Evolutionary conservation across 2,888 invertebrate species (phyloP).

Genomic region (Timandra comae): DNA sequence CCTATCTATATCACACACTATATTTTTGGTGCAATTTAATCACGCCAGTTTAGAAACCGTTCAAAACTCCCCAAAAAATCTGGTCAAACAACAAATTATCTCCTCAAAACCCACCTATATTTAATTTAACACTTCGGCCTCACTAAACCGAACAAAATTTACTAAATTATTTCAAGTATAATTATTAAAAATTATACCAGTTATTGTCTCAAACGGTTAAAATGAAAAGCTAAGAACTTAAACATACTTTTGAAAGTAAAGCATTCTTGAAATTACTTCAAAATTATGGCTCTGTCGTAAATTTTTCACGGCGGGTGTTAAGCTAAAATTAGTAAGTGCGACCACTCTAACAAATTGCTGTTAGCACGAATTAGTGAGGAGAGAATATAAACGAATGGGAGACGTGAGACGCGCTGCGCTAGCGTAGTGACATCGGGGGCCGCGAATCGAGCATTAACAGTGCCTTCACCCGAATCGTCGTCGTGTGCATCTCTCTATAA

Average conservation of each 20-base stretch:
- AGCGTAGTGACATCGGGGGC: conserved; percentile 50
- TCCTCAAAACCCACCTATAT: too few species aligned
- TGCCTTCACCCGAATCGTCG: conserved; percentile 73
- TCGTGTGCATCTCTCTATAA: conserved; percentile 67
- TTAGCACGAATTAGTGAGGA: conserved; percentile 62
- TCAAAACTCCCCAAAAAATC: too few species aligned
- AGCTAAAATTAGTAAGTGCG: conserved; percentile 68
- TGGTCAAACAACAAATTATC: too few species aligned
- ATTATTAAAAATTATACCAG: too few species aligned
- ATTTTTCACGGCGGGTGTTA: conserved; percentile 64
- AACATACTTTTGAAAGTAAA: conserved; percentile 59
- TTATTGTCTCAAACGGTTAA: conserved; percentile 51
- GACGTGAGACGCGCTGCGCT: conserved; percentile 31
- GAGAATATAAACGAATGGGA: conserved; percentile 45
- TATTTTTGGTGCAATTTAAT: too few species aligned
- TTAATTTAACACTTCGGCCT: conserved; percentile 25
- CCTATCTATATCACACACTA: conserved; percentile 30
- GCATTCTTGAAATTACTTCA: conserved; percentile 68
- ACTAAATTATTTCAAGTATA: too few species aligned
- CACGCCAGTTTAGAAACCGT: too few species aligned
- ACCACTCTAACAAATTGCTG: conserved; percentile 65
- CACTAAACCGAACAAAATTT: too few species aligned
- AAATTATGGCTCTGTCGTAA: conserved; percentile 70
- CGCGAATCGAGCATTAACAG: conserved; percentile 68
- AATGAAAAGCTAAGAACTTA: conserved; percentile 48